These are phyloP conservation scores for Drepana falcataria DNA, from an alignment of 2,888 invertebrate species.

Conservation along the genomic window DNA sequence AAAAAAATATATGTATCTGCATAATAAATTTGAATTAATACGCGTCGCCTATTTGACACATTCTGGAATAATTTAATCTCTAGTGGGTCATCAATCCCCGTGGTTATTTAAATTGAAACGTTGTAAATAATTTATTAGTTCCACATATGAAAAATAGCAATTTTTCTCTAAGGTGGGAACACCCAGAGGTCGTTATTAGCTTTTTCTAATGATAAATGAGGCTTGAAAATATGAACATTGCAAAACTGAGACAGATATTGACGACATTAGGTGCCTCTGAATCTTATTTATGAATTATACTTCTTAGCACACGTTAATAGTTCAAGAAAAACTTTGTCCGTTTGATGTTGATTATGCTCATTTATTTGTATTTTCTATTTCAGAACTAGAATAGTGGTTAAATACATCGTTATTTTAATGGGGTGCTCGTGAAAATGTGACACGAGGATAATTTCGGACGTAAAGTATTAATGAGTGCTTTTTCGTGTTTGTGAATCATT, in stretches of 20 bases:
- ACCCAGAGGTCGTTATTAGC: constrained; percentile 47
- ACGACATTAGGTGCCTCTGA: constrained; percentile 52
- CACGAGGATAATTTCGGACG: constrained; percentile 34
- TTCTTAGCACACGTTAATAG: constrained; percentile 64
- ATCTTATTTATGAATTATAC: constrained; percentile 69
- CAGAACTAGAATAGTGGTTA: constrained; percentile 36
- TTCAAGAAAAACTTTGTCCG: constrained; percentile 49
- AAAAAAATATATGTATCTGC: constrained; percentile 4
- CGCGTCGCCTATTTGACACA: background rate
- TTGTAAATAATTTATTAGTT: constrained; percentile 20
- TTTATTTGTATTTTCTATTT: constrained; percentile 56
- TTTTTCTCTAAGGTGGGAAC: constrained; percentile 28
- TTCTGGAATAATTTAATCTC: background rate
- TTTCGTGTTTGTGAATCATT: background rate
- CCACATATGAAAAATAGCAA: constrained; percentile 28
- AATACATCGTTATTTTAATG: constrained; percentile 50
- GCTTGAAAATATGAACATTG: constrained; percentile 60
- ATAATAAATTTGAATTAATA: constrained; percentile 2
- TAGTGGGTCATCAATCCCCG: background rate
- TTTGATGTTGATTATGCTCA: constrained; percentile 67
- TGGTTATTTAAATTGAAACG: background rate
- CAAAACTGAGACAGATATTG: constrained; percentile 63
- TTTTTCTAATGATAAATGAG: constrained; percentile 62
- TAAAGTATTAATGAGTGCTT: constrained; percentile 35
- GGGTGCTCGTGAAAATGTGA: constrained; percentile 35